Evolutionary conservation across 2,888 invertebrate genomes (phyloP).

Genomic region (Pachymerium ferrugineum): DNA sequence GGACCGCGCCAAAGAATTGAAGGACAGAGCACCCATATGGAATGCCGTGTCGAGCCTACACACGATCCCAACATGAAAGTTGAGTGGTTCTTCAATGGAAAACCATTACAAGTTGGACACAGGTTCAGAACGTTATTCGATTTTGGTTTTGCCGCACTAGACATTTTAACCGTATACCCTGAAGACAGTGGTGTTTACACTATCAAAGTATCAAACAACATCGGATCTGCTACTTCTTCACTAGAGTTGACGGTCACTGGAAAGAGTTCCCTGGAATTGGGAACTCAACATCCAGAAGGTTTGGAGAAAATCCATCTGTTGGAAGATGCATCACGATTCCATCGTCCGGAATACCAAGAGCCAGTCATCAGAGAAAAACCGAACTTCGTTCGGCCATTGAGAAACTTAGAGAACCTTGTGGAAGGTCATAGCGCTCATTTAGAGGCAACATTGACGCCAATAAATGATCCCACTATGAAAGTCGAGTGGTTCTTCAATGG

Average conservation of each 20-base stretch:
- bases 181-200: constrained; percentile 92
- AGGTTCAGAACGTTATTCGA: constrained; percentile 90
- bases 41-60: constrained; percentile 87
- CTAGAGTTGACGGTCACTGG: constrained; percentile 74
- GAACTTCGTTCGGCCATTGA: constrained; percentile 80
- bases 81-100: constrained; percentile 90
- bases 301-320: constrained; percentile 84
- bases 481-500: constrained; percentile 98
- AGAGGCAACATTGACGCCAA: constrained; percentile 91
- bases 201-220: constrained; percentile 75
- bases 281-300: constrained; percentile 88
- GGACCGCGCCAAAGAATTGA: constrained; percentile 79
- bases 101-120: constrained; percentile 79
- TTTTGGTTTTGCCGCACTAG: constrained; percentile 94
- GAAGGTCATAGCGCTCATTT: constrained; percentile 86
- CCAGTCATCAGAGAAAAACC: constrained; percentile 74
- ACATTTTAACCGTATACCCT: constrained; percentile 85
- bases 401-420: constrained; percentile 71
- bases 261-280: constrained; percentile 67
- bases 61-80: constrained; percentile 82
- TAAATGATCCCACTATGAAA: constrained; percentile 96
- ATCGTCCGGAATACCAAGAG: constrained; percentile 66
- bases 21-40: constrained; percentile 85
- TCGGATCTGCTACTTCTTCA: constrained; percentile 76
- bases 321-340: constrained; percentile 73